A percentile compares a stretch with the other conserved stretches of the same genome.
These are phyloP conservation scores for Conistra vaccinii DNA, from an alignment of 2,888 invertebrate species.

Conservation along the genomic window DNA sequence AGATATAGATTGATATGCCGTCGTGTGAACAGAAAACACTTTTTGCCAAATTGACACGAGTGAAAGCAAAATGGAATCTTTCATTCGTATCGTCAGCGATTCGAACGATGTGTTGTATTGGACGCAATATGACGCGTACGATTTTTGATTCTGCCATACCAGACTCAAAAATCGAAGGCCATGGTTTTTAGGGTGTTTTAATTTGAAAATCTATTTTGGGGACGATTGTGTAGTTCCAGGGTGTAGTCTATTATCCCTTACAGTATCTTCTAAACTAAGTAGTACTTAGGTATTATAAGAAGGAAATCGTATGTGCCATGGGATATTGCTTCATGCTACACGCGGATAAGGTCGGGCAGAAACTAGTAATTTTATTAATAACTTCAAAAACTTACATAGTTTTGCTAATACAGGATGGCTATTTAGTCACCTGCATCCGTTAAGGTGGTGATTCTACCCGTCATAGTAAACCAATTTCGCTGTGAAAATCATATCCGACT, in stretches of 20 bases:
- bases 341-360: no score
- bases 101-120: constrained; percentile 25
- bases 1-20: not conserved
- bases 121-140: constrained; percentile 9
- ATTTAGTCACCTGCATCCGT: no score
- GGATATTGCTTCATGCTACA: no score
- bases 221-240: not conserved
- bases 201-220: not conserved
- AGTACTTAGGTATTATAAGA: no score
- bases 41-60: constrained; percentile 48
- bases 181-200: not conserved
- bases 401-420: not conserved
- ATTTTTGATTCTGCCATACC: not conserved
- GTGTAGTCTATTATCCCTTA: not conserved
- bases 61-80: constrained; percentile 35
- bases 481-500: no score
- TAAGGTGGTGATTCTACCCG: no score
- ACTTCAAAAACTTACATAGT: not conserved
- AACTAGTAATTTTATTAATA: no score
- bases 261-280: no score
- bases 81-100: constrained; percentile 22
- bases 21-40: constrained; percentile 26
- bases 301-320: no score
- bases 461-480: no score
- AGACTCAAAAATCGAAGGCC: not conserved